Percentiles rank a stretch among this genome's conserved stretches.
Conservation (phyloP, 2,113 vertebrate species). For the Synodontis membranacea region DNA sequence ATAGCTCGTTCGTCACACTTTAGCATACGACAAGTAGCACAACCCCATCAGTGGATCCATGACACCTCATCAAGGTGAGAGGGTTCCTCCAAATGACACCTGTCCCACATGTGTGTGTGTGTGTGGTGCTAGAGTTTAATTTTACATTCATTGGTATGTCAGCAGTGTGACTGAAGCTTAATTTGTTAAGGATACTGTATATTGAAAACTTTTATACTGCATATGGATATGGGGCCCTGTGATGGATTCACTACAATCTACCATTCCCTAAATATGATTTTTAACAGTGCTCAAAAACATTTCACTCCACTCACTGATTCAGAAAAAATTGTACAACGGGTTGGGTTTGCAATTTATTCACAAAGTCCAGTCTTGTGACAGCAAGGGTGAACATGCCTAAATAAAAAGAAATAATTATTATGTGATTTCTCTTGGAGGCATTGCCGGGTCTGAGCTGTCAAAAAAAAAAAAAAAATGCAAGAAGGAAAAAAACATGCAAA, state of each 20-base stretch:
- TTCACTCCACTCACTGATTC: not conserved
- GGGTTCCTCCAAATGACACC: slow-evolving; percentile 67
- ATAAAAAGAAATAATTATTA: slow-evolving; percentile 1
- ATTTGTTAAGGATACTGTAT: not conserved
- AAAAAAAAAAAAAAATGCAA: not conserved
- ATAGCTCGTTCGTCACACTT: slow-evolving; percentile 68
- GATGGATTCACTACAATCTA: no score
- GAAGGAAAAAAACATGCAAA: slow-evolving; percentile 10
- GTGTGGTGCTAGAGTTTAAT: slow-evolving; percentile 51
- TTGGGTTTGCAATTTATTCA: not conserved
- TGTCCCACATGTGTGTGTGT: slow-evolving; percentile 35
- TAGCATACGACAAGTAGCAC: slow-evolving; percentile 63
- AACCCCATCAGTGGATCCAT: slow-evolving; percentile 56
- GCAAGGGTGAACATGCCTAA: slow-evolving; percentile 8
- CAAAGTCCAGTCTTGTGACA: not conserved
- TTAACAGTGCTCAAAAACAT: no score
- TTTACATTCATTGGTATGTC: slow-evolving; percentile 51
- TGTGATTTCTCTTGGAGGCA: slow-evolving; percentile 12
- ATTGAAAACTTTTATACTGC: not conserved
- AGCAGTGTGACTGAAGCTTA: slow-evolving; percentile 26
- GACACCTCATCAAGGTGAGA: slow-evolving; percentile 65
- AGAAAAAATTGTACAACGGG: not conserved
- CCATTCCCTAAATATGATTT: no score
- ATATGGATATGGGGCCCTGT: no score
- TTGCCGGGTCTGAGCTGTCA: not conserved